A percentile compares a stretch with the other conserved stretches of the same genome.
These are phyloP conservation scores for Upupa epops DNA, from an alignment of 2,113 vertebrate species.

Conservation along the genomic window DNA sequence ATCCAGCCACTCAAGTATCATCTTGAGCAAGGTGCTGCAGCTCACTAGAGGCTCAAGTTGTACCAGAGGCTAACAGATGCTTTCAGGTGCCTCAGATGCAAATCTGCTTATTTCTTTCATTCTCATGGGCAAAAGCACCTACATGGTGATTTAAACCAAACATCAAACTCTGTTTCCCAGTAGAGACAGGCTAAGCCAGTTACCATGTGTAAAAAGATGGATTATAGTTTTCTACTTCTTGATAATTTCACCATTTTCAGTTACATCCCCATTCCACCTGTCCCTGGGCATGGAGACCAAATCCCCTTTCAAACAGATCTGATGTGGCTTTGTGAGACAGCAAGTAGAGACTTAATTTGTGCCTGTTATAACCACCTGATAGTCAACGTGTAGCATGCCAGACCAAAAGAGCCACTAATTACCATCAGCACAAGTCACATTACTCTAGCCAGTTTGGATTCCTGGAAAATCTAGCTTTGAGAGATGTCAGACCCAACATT, in stretches of 20 bases:
- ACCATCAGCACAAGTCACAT: background rate
- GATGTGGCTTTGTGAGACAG: background rate
- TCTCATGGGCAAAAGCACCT: background rate
- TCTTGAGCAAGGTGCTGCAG: background rate
- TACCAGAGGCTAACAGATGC: background rate
- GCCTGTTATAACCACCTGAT: background rate
- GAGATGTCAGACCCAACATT: background rate
- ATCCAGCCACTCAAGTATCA: background rate
- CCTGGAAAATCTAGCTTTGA: conserved; percentile 23
- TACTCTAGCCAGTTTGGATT: background rate
- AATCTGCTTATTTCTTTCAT: background rate
- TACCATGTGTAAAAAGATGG: background rate
- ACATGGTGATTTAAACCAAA: background rate
- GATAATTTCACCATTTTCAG: background rate
- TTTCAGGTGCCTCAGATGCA: background rate
- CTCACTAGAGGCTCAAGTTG: background rate
- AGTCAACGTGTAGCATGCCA: background rate
- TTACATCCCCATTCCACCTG: background rate
- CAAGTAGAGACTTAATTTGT: background rate
- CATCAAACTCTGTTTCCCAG: background rate
- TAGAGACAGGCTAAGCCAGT: background rate
- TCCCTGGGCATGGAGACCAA: background rate
- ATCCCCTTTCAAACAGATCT: background rate
- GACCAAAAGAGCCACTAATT: background rate
- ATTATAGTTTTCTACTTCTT: background rate